Evolutionary conservation across 2,888 invertebrate genomes (phyloP), one percentile per base, ranked within the genome.

Genomic region (Molanna angustata): DNA sequence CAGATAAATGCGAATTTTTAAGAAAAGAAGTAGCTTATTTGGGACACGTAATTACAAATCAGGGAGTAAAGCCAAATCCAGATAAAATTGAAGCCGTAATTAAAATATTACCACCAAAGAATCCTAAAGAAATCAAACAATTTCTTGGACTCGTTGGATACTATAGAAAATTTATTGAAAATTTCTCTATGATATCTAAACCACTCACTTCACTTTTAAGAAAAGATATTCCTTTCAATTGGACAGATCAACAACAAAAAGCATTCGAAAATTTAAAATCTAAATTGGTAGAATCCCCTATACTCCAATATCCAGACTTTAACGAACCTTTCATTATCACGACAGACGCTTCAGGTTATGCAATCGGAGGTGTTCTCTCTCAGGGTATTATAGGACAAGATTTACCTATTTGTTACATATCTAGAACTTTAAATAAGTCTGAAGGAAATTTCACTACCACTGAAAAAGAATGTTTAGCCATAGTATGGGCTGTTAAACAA

Each of bases 61-160:
- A 48, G 1, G 63, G 61, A 3, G 58, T 63, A 54, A 51, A 45
- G 11, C 61, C 63, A 0, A 52, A 63, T 22, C 59, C 61, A 2
- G 40, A 41, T 4, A 62, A 62, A 50, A 40, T 61, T 4, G 43
- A 39, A 35, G 56, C 59, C 1, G 44, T 63, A 13, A 19, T 35
- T 21, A 51, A 62, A 32, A 61, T 58, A 4, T 60, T 61, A 1
- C 33, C 9, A 1, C 62, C 63, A 1, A 50, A 45, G 18, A 46
- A 22, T 11, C 16, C 46, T 0, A 62, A 59, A 41, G 56, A 62
- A 9, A 52, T 64, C 1, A 58, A 59, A 44, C 49, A 55, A 39
- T 66, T 67, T 19, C 35, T 66, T 4, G 66, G 65, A 2, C 42
- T 66, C 3, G 51, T 59, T 0, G 60, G 63, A 0, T 68, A n/a